Evolutionary conservation across 2,888 invertebrate species (phyloP).

Genomic region (Melanotus villosus): DNA sequence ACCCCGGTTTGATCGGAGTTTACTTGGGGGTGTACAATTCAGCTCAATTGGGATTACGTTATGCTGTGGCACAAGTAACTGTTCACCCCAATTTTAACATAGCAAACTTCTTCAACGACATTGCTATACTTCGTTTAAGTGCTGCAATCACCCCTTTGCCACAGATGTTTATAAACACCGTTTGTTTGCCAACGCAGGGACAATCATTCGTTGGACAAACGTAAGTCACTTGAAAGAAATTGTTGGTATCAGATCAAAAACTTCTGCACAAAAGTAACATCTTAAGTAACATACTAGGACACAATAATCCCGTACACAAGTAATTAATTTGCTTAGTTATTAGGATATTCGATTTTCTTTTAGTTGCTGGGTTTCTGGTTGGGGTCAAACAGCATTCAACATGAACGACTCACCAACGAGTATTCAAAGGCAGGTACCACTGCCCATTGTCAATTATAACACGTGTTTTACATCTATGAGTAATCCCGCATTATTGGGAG

Average conservation of each 20-base stretch:
- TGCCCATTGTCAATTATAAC: constrained; percentile 77
- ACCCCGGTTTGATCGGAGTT: constrained; percentile 48
- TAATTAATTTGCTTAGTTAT: too few species aligned
- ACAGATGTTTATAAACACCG: constrained; percentile 74
- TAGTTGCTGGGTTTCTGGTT: constrained; percentile 83
- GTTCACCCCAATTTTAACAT: constrained; percentile 78
- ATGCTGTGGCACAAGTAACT: constrained; percentile 55
- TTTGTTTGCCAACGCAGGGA: constrained; percentile 72
- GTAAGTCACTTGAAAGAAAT: too few species aligned
- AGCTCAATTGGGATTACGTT: constrained; percentile 39
- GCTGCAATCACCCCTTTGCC: constrained; percentile 71
- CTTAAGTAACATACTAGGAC: too few species aligned
- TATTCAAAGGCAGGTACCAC: constrained; percentile 82
- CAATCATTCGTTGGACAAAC: constrained; percentile 56
- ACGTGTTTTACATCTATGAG: constrained; percentile 63
- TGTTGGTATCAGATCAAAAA: too few species aligned
- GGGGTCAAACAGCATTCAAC: constrained; percentile 86
- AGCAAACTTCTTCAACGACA: constrained; percentile 83
- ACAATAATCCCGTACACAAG: too few species aligned
- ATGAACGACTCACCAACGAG: constrained; percentile 67
- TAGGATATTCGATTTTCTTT: neutral
- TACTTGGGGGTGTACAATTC: constrained; percentile 53
- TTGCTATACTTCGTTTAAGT: constrained; percentile 83
- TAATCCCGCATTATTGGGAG: constrained; percentile 55
- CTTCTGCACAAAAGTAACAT: too few species aligned